phyloP scores from a whole-genome alignment of 1,140 invertebrate genomes.

The Atta colombica region DNA sequence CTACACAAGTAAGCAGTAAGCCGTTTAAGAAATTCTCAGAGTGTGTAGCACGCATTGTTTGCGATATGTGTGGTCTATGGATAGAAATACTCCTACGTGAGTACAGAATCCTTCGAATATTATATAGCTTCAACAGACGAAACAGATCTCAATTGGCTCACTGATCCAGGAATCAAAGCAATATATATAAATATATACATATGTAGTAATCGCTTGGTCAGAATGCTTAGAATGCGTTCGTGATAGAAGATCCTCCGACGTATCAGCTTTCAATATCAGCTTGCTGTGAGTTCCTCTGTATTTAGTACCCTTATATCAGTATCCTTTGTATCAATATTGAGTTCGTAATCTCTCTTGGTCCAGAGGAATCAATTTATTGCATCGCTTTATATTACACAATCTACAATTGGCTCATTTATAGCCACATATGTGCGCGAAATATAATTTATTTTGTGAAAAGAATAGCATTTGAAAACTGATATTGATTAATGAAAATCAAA shows the following conservation, averaged over 20 bases:
- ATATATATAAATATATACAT: background rate
- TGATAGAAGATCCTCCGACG: slow-evolving; percentile 22
- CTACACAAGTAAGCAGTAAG: background rate
- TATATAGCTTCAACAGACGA: slow-evolving; percentile 14
- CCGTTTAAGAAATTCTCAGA: slow-evolving; percentile 20
- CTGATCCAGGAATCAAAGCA: slow-evolving; percentile 31
- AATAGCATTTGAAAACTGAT: background rate
- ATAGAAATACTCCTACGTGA: slow-evolving; percentile 13
- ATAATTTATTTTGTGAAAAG: background rate
- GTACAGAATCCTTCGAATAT: slow-evolving; percentile 3
- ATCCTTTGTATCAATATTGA: slow-evolving; percentile 15
- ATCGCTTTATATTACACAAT: background rate
- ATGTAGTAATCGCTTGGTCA: slow-evolving; percentile 34
- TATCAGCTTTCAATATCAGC: slow-evolving; percentile 13
- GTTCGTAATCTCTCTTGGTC: background rate
- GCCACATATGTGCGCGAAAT: background rate
- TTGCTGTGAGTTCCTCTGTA: slow-evolving; percentile 1
- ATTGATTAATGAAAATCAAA: slow-evolving; percentile 31
- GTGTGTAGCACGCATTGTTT: slow-evolving; percentile 13
- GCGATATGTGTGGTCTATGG: background rate
- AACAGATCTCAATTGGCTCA: background rate
- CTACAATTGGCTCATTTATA: slow-evolving; percentile 1
- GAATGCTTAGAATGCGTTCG: background rate
- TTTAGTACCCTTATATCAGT: slow-evolving; percentile 11
- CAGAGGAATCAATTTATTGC: slow-evolving; percentile 10